Evolutionary conservation across 2,888 invertebrate species (phyloP), one percentile per base, ranked within the genome.

Genomic region (Rhingia rostrata): DNA sequence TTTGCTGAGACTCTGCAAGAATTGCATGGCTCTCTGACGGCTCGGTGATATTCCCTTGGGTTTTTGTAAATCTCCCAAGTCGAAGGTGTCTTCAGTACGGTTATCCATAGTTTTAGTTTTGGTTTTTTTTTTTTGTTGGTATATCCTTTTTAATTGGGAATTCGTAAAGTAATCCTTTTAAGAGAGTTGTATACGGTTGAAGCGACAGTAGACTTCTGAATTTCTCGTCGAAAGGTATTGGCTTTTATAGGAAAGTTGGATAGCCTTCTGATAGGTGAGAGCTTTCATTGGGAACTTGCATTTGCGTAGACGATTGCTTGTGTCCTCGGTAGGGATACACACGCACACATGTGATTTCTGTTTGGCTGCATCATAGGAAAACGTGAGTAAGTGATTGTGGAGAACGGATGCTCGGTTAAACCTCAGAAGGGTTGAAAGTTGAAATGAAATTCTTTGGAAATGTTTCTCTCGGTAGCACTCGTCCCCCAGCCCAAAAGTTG

Each of bases 1-100:
- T 41, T 80, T 85, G 53, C 86, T 79, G 53, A 86, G 81, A 39
- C 66, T 86, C 9, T 86, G 82, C 70, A 86, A n/a, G 41, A 86
- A 86, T 22, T 86, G 80, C 74, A 82, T 66, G 4, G 86, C 84
- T 47, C 85, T 58, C 45, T 85, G 86, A n/a, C 86, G 81, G 45
- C 73, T 73, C 45, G 86, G 86, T 10, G 86, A 86, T 35, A 78
- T 79, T 9, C 61, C 45, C 39, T 83, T 83, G 43, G 83, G 66
- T 35, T 83, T 86, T 63, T 74, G 73, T 45, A 70, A 63, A 45
- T 86, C 79, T 1, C 74, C 74, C 47, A 83, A 73, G 39, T 84
- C 78, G 22, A 79, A 80, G 10, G 63, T 60, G 37, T 47, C 72
- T 75, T 85, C 85, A 53, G 30, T 81, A 39, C 51, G 66, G 77